These are phyloP conservation scores for Diorhabda carinulata DNA, from an alignment of 1,140 invertebrate genomes.

Conservation along the genomic window DNA sequence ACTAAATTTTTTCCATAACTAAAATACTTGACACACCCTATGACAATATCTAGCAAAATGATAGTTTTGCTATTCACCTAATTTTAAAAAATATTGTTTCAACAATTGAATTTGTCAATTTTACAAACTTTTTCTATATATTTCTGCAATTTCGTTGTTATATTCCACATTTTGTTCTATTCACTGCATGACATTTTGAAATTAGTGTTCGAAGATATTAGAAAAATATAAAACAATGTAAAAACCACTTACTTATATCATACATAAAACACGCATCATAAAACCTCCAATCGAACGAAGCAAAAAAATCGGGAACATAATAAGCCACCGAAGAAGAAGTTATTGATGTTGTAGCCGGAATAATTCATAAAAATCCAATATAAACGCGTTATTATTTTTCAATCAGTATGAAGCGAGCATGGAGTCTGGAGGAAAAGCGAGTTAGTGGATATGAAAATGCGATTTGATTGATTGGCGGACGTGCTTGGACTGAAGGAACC, in stretches of 20 bases:
- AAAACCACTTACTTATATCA: neutral
- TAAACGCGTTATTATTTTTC: constrained; percentile 43
- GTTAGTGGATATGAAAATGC: constrained; percentile 42
- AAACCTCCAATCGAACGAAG: neutral
- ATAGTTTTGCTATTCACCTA: too few species aligned
- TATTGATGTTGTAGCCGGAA: constrained; percentile 37
- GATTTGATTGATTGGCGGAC: constrained; percentile 41
- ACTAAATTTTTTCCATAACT: too few species aligned
- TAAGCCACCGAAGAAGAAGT: constrained; percentile 20
- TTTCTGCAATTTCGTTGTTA: too few species aligned
- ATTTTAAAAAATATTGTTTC: too few species aligned
- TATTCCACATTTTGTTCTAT: too few species aligned
- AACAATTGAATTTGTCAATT: too few species aligned
- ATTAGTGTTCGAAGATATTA: too few species aligned
- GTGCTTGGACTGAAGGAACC: constrained; percentile 39
- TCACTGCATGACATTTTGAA: too few species aligned
- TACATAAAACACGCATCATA: neutral
- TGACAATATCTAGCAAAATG: too few species aligned
- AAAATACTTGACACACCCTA: too few species aligned
- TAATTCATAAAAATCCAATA: constrained; percentile 42
- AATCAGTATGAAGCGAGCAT: constrained; percentile 40
- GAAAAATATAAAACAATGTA: too few species aligned
- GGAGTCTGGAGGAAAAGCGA: constrained; percentile 29
- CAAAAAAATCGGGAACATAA: constrained; percentile 1
- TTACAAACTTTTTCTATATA: too few species aligned